Conservation (phyloP, 1,140 invertebrate species). For the Meteorus sp. region DNA sequence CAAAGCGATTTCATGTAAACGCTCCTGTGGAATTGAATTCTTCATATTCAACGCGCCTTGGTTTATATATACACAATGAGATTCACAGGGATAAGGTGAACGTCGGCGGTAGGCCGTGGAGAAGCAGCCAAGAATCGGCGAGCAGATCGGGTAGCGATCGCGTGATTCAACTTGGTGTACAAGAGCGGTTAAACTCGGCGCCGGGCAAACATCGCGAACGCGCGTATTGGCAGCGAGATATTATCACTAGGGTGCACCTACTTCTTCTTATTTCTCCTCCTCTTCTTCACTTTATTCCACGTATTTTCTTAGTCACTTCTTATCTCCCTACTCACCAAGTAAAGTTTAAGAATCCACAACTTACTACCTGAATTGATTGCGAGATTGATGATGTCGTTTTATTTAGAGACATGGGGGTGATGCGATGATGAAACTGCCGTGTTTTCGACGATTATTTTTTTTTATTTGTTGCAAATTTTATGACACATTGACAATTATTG, state of each 20-base stretch:
- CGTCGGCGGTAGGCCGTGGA: constrained; percentile 30
- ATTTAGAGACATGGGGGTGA: too few relatives aligned
- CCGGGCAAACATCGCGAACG: constrained; percentile 14
- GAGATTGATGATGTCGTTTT: too few relatives aligned
- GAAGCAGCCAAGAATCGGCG: constrained; percentile 23
- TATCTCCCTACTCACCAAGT: background rate
- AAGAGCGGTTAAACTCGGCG: constrained; percentile 25
- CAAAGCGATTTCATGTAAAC: constrained; percentile 22
- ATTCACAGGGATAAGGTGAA: constrained; percentile 16
- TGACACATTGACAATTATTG: too few relatives aligned
- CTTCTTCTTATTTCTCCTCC: constrained; percentile 1
- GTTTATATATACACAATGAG: constrained; percentile 1
- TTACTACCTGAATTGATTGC: too few relatives aligned
- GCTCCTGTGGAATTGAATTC: constrained; percentile 26
- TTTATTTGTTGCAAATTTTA: too few relatives aligned
- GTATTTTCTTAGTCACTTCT: background rate
- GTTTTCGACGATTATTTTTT: too few relatives aligned
- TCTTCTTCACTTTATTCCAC: background rate
- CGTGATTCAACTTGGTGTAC: constrained; percentile 26
- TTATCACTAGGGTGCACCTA: constrained; percentile 18
- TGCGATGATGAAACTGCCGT: too few relatives aligned
- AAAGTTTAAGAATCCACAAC: too few relatives aligned
- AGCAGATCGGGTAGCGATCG: constrained; percentile 24
- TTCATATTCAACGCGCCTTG: constrained; percentile 20
- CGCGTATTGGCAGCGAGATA: constrained; percentile 21